Base-by-base conservation (phyloP, 1,140 invertebrate species). In the Triops longicaudatus region DNA sequence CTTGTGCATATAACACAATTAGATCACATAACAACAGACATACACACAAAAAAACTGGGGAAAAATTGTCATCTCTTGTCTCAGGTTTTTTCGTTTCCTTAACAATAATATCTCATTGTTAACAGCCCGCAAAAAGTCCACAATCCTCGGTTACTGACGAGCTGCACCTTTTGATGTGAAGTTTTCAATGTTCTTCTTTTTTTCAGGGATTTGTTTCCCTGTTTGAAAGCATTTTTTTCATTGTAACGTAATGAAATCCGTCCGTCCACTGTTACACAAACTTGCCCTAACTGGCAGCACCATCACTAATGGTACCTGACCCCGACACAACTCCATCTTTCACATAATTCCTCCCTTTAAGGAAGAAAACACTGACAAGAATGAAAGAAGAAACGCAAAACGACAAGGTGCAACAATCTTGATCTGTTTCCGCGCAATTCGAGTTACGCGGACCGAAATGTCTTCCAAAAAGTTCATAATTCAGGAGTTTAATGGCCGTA, bases 401-500 rank as follows among this genome's bases (percentile, higher is more conserved):
- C 26, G 42, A 44, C 10, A 0, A n/a, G 11, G n/a, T 26, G 27
- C 10, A 75, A 75, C 26, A 31, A 42, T 28, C 22, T 10, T 22
- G 73, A n/a, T 44, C 37, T 17, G 17, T 75, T 44, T n/a, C n/a
- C 5, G 44, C 73, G 17, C 26, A 11, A 0, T 12, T 41, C n/a
- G 17, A 17, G 31, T 42, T 75, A 9, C 31, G n/a, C 31, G 63
- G 1, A 11, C 26, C 41, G 26, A n/a, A 73, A 41, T 26, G 7
- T n/a, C n/a, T n/a, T n/a, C 27, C 44, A 6, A 14, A 43, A 26
- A 75, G 37, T 75, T 17, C 17, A 75, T 22, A 12, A 43, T 26
- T 73, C 37, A 7, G 28, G 3, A 44, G 11, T 42, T 77, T 42
- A 77, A 26, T 77, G 76, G 22, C 78, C 78, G 43, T 79, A 78